Percentiles rank a stretch among this genome's conserved stretches.
These are phyloP conservation scores for Mobula hypostoma DNA, from an alignment of 2,113 vertebrate genomes.

Conservation along the genomic window DNA sequence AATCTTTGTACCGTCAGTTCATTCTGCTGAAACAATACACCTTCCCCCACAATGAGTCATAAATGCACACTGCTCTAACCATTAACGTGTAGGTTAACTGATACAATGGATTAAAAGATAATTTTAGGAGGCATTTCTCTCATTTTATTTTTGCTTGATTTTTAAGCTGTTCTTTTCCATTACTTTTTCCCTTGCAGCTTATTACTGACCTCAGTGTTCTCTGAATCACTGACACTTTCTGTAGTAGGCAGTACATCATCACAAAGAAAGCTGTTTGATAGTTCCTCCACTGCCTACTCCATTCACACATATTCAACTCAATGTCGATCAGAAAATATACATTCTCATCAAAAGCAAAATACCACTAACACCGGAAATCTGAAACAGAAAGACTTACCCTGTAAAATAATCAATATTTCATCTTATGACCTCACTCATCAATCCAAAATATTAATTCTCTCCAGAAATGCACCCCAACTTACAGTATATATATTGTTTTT, in stretches of 20 bases:
- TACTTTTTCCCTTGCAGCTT: not conserved
- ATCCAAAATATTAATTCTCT: too few relatives aligned
- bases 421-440: too few relatives aligned
- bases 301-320: not conserved
- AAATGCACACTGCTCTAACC: slow-evolving; percentile 1
- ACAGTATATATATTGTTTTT: too few relatives aligned
- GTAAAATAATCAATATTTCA: too few relatives aligned
- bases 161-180: not conserved
- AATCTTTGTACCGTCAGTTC: not conserved
- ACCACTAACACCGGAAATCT: too few relatives aligned
- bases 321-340: too few relatives aligned
- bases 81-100: not conserved
- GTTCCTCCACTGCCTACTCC: not conserved
- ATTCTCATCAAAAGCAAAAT: too few relatives aligned
- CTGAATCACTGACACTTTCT: not conserved
- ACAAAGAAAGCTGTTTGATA: not conserved
- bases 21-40: not conserved
- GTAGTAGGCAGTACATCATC: not conserved
- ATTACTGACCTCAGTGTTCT: not conserved
- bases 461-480: too few relatives aligned
- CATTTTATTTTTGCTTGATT: not conserved
- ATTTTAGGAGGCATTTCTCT: not conserved
- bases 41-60: slow-evolving; percentile 32
- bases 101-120: not conserved
- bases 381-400: too few relatives aligned